Base-by-base conservation (phyloP, 2,113 vertebrate genomes). In the Sander vitreus region DNA sequence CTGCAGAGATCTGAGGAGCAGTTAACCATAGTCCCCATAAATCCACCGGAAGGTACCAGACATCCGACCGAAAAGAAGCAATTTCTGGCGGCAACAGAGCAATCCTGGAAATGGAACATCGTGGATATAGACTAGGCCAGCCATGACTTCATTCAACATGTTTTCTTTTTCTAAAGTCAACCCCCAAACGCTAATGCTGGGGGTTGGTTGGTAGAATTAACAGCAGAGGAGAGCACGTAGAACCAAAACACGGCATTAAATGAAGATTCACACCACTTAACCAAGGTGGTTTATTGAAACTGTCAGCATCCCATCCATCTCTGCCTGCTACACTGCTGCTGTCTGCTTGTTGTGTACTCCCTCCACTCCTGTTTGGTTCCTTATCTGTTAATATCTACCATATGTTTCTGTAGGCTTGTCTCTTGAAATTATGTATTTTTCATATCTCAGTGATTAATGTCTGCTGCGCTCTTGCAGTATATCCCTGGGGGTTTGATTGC, bases 361-460 rank as follows among this genome's bases (percentile, higher is more conserved):
- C 48, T 70, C 30, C 25, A 18, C 50, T 63, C 18, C 19, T 21
- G 10, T 36, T 82, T 50, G 10, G 45, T 76, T 77, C 27, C 25
- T 63, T 77, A 54, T 78, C 59, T 23, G 60, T 84, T 77, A 74
- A 39, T 53, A 81, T 84, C 70, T 70, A 60, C 77, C 76, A 54
- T 50, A 74, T 85, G 83, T 51, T 76, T 69, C 47, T 67, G 25
- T 39, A 57, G 63, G 33, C 67, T 27, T 65, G 68, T 76, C 60
- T 67, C 23, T 62, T 47, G 21, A 73, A 83, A 86, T 78, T 0
- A 67, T 78, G 76, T 68, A 53, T 88, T 85, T 74, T 85, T 76
- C 51, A 89, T 76, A 83, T 66, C 76, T 81, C 62, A 13, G 69
- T 89, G 80, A 91, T 91, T 81, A 73, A 83, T 86, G 73, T 79